Base-by-base conservation (phyloP, 2,113 vertebrate species). In the Heliornis fulica region DNA sequence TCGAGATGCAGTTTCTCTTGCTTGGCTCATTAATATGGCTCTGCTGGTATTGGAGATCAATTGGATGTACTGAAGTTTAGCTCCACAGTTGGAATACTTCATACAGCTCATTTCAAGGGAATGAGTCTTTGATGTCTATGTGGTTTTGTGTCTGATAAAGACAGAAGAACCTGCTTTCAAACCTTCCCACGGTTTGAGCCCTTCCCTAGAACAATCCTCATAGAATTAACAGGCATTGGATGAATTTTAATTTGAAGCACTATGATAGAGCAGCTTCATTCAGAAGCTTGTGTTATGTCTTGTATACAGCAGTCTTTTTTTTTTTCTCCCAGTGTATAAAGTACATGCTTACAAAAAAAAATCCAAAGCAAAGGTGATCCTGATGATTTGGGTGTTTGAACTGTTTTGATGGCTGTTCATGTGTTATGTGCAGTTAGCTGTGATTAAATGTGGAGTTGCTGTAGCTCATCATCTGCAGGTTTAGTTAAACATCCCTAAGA, bases 271-370 rank as follows among this genome's bases (percentile, higher is more conserved):
- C 23, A 45, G 4, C 66, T 94, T 61, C 23, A 66, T 84, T 74
- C 63, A 75, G 26, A 63, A 63, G 9, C 13, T 80, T 36, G 28
- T 17, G 14, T 60, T 61, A 34, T 2, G 6, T 51, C 18, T 70
- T 70, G 41, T 74, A 2, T 53, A 31, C n/a, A 51, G 16, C 1
- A 1, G 0, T 0, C 3, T 41, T 60, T 74, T 4, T 41, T 60
- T 74, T 90, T 41, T 45, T 13, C 32, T 64, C 25, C 31, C 16
- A 31, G 8, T 40, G 15, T 75, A n/a, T n/a, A 15, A 92, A 57
- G 9, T 48, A 25, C 9, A 8, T 23, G 17, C 31, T 79, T 22
- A 29, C 36, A 21, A 76, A 77, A 79, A 72, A 79, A 72, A 45
- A 19, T 38, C 34, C 20, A 81, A 65, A 51, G 13, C 13, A 43